These are phyloP conservation scores for Phrynosoma blainvillii DNA, from an alignment of 2,113 vertebrate genomes.

Conservation along the genomic window DNA sequence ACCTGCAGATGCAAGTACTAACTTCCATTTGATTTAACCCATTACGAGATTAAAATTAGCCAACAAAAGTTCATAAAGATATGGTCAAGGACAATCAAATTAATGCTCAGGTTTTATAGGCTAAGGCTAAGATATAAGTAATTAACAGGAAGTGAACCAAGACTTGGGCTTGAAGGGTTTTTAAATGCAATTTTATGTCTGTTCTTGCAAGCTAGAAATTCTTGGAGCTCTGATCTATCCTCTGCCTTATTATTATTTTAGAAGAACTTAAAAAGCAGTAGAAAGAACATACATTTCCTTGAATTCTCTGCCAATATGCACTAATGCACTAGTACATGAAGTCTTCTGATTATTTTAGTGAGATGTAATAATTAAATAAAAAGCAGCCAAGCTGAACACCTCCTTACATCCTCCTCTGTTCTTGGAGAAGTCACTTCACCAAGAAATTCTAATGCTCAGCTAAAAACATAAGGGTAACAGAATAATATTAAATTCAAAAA, in stretches of 20 bases:
- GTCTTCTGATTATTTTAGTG: not conserved
- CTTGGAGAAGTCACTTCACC: not conserved
- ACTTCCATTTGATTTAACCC: not conserved
- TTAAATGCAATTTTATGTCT: too few relatives aligned
- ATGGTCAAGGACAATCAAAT: not conserved
- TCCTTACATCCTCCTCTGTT: not conserved
- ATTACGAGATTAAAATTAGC: not conserved
- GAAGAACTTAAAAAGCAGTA: too few relatives aligned
- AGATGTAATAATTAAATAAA: not conserved
- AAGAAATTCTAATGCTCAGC: not conserved
- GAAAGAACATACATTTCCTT: not conserved
- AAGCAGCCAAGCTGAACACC: not conserved
- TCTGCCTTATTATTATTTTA: too few relatives aligned
- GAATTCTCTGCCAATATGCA: not conserved
- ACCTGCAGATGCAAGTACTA: not conserved
- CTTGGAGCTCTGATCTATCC: not conserved
- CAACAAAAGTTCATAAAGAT: not conserved
- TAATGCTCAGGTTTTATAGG: not conserved
- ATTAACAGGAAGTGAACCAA: too few relatives aligned
- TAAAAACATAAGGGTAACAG: not conserved
- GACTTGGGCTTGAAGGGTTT: too few relatives aligned
- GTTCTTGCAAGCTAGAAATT: too few relatives aligned
- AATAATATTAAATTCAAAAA: not conserved
- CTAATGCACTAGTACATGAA: too few relatives aligned
- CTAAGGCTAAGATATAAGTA: too few relatives aligned